A percentile compares a stretch with the other conserved stretches of the same genome.
Evolutionary conservation across 2,888 invertebrate species (phyloP).

Genomic region (Siphlonurus alternatus): DNA sequence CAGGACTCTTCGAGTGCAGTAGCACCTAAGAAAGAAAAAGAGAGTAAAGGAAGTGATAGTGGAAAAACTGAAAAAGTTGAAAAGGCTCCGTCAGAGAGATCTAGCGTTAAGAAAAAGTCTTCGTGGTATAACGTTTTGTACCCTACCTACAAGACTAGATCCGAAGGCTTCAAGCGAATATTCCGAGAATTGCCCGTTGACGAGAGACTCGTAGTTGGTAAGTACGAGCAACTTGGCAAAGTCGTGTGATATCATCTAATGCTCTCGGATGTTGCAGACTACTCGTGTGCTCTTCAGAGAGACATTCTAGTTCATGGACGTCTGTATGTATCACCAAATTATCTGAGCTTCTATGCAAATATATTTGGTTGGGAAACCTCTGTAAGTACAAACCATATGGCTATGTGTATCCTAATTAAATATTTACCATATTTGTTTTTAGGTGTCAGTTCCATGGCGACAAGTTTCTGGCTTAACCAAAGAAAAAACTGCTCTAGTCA

Average conservation of each 20-base stretch:
- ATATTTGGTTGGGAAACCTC: slow-evolving; percentile 94
- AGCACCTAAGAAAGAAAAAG: neutral
- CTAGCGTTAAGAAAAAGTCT: slow-evolving; percentile 51
- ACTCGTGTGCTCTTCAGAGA: slow-evolving; percentile 90
- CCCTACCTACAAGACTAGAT: slow-evolving; percentile 86
- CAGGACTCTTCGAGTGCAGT: slow-evolving; percentile 11
- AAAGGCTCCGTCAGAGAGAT: slow-evolving; percentile 26
- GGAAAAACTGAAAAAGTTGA: slow-evolving; percentile 18
- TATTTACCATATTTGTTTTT: slow-evolving; percentile 9
- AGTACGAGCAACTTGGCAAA: slow-evolving; percentile 24
- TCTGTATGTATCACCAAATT: slow-evolving; percentile 87
- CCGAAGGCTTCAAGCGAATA: slow-evolving; percentile 79
- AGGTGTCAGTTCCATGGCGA: slow-evolving; percentile 67
- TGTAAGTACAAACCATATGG: slow-evolving; percentile 22
- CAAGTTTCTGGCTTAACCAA: slow-evolving; percentile 89
- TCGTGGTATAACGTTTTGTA: slow-evolving; percentile 75
- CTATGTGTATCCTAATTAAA: neutral
- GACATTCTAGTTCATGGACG: slow-evolving; percentile 93
- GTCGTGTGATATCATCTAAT: neutral
- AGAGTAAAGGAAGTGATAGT: slow-evolving; percentile 2
- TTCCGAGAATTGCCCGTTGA: slow-evolving; percentile 85
- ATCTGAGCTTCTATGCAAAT: slow-evolving; percentile 93
- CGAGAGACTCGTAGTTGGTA: slow-evolving; percentile 85
- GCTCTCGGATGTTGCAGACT: slow-evolving; percentile 48
- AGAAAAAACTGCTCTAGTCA: slow-evolving; percentile 83